These are phyloP conservation scores for Ooceraea biroi DNA, from an alignment of 1,140 invertebrate genomes.

Conservation along the genomic window DNA sequence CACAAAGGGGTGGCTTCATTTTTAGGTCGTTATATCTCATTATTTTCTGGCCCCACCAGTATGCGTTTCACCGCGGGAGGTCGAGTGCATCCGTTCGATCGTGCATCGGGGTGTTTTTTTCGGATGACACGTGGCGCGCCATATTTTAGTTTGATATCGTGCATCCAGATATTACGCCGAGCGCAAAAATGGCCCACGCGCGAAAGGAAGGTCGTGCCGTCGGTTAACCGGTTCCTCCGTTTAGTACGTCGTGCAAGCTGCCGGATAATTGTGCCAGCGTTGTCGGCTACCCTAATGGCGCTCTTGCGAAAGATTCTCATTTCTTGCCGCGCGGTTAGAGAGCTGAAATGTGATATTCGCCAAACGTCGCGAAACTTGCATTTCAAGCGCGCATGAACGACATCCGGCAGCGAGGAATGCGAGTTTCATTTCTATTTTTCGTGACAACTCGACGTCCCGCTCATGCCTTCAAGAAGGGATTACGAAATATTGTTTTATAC, in stretches of 20 bases:
- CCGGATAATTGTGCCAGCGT: constrained; percentile 35
- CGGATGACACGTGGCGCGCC: constrained; percentile 3
- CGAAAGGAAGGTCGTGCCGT: constrained; percentile 54
- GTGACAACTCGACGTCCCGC: neutral
- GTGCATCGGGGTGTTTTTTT: constrained; percentile 19
- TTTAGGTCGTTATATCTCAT: constrained; percentile 81
- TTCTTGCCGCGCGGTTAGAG: constrained; percentile 13
- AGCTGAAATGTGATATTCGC: constrained; percentile 31
- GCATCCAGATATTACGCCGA: neutral
- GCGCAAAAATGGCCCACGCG: constrained; percentile 43
- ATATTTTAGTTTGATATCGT: constrained; percentile 23
- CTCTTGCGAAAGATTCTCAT: constrained; percentile 42
- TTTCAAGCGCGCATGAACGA: constrained; percentile 6
- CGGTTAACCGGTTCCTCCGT: constrained; percentile 43
- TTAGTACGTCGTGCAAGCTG: constrained; percentile 30
- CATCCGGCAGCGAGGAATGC: neutral
- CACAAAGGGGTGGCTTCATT: constrained; percentile 74
- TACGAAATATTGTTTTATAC: neutral
- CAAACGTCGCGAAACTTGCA: constrained; percentile 15
- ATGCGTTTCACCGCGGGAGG: neutral
- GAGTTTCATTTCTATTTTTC: neutral
- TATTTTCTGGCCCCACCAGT: constrained; percentile 63
- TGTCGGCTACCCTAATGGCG: constrained; percentile 38
- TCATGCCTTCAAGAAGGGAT: neutral
- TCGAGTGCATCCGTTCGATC: constrained; percentile 11